Evolutionary conservation across 2,113 vertebrate species (phyloP).

Genomic region (Lates calcarifer): DNA sequence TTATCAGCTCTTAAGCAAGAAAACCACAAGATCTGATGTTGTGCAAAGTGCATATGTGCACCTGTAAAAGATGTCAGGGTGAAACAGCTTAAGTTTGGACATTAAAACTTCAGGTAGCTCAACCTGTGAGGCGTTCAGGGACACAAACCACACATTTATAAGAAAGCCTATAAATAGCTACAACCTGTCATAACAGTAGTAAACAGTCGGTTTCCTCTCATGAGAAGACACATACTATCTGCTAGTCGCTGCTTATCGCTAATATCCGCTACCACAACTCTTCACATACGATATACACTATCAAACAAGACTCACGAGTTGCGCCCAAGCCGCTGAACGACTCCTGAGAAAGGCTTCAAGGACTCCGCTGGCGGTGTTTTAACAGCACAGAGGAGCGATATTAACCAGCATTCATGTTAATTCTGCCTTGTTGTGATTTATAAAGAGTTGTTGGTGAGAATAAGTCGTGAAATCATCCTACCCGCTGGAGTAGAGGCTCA

Average conservation of each 20-base stretch:
- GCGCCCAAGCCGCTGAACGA: background rate
- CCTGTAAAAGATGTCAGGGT: background rate
- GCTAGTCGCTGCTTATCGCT: background rate
- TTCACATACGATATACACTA: background rate
- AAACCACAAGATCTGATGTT: background rate
- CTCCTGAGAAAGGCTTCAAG: background rate
- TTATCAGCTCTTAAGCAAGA: too few species aligned
- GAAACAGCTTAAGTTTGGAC: background rate
- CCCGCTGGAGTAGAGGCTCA: slow-evolving; percentile 45
- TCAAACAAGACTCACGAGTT: slow-evolving; percentile 1
- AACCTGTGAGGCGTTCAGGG: slow-evolving; percentile 14
- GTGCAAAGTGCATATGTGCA: background rate
- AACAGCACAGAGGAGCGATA: background rate
- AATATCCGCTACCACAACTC: background rate
- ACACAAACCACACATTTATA: background rate
- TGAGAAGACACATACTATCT: too few species aligned
- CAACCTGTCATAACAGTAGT: too few species aligned
- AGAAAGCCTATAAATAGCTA: background rate
- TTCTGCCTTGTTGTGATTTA: background rate
- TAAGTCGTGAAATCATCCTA: slow-evolving; percentile 14
- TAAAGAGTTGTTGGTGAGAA: background rate
- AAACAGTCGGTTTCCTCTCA: background rate
- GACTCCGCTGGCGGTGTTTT: background rate
- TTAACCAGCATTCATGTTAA: too few species aligned
- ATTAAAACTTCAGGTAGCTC: background rate